A percentile compares a stretch with the other conserved stretches of the same genome.
These are phyloP conservation scores for Arctopsyche grandis DNA, from an alignment of 1,140 invertebrate species.

Conservation along the genomic window DNA sequence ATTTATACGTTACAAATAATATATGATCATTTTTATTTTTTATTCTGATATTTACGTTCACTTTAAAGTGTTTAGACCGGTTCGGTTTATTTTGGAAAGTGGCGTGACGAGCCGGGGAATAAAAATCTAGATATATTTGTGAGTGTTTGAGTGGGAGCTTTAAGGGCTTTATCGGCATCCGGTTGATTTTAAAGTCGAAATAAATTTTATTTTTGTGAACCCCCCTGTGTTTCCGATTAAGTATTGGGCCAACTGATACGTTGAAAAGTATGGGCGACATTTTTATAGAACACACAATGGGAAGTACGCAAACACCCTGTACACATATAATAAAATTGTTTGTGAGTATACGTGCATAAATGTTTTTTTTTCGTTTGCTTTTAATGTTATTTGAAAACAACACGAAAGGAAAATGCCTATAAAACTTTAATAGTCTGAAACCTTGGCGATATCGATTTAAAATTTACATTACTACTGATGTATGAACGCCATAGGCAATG, in stretches of 20 bases:
- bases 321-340: slow-evolving; percentile 7
- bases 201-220: slow-evolving; percentile 45
- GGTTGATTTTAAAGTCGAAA: slow-evolving; percentile 48
- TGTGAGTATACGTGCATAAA: slow-evolving; percentile 11
- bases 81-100: slow-evolving; percentile 30
- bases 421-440: slow-evolving; percentile 41
- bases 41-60: too few species aligned
- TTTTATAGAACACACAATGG: not conserved
- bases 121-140: slow-evolving; percentile 43
- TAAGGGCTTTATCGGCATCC: slow-evolving; percentile 40
- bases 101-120: slow-evolving; percentile 32
- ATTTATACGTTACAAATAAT: too few species aligned
- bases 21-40: too few species aligned
- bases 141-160: slow-evolving; percentile 33
- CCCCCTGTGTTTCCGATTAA: slow-evolving; percentile 23
- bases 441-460: slow-evolving; percentile 36
- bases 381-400: slow-evolving; percentile 37
- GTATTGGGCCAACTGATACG: slow-evolving; percentile 22
- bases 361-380: slow-evolving; percentile 29
- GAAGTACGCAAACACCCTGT: slow-evolving; percentile 8
- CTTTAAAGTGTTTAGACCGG: not conserved
- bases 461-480: not conserved
- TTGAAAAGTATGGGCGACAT: slow-evolving; percentile 22
- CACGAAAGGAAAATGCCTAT: slow-evolving; percentile 36
- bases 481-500: not conserved